Base-by-base conservation (phyloP, 92 coral and sea anemone genomes). In the Parazoanthus darwini region DNA sequence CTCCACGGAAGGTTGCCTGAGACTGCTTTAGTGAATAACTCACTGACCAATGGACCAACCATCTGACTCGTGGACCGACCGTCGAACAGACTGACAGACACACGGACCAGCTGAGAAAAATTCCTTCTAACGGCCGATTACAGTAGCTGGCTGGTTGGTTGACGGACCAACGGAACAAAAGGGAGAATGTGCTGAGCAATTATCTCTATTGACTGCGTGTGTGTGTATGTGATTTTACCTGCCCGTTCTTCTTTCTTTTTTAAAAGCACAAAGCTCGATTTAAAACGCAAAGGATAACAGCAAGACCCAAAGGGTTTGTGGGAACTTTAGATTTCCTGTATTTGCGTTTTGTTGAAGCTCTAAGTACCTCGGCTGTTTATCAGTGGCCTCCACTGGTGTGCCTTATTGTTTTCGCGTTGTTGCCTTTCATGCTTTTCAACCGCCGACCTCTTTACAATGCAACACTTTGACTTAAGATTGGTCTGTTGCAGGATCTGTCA, bases 401-500 rank as follows among this genome's bases (percentile, higher is more conserved):
- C 8, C 0, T 13, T 6, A 6, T 50, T 10, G 56, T 50, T 9
- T 50, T 50, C 2, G 50, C 8, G 8, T 44, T 44, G 14, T 54
- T 54, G 59, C 59, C 1, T 20, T 54, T 54, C 59, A 54, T 54
- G 14, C 42, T 29, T 29, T 72, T 29, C 6, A 33, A 1, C 11
- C 5, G 77, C 38, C 77, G 2, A 72, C 42, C 8, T 72, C 33
- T 74, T 74, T 18, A 74, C 46, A 3, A 63, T 63, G 22, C 26
- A 63, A 7, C 70, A 63, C 26, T 23, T 63, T 63, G 6, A 88
- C 75, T 37, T 65, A 43, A 38, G 71, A 56, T 22, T n/a, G 39
- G 26, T 82, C 20, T 25, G 6, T 78, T 65, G 71, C 89, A 96
- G 98, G 99, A 97, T 92, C 91, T 97, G 18, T 97, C 99, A 18